phyloP scores from a whole-genome alignment of 2,797 vertebrate genomes.

The Enteromius thamalakanensis region DNA sequence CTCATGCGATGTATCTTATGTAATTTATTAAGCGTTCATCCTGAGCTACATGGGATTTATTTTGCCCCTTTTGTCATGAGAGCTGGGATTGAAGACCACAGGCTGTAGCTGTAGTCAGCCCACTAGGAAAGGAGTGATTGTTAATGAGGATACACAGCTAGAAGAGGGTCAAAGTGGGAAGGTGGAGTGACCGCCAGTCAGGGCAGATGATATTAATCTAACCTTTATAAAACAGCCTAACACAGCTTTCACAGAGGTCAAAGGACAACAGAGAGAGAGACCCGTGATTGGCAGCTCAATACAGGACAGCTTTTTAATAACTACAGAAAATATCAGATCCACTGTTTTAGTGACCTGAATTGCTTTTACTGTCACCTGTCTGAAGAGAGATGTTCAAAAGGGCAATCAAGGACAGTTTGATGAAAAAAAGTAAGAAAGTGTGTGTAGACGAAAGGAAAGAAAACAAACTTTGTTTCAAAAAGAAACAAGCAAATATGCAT shows the following conservation, averaged over 20 bases:
- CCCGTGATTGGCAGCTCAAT: not conserved
- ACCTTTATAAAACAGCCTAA: slow-evolving; percentile 1
- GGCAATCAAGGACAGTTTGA: too few species aligned
- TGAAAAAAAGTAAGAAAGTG: too few species aligned
- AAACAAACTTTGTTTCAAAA: too few species aligned
- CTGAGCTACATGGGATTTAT: not conserved
- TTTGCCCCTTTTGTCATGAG: slow-evolving; percentile 19
- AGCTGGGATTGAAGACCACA: not conserved
- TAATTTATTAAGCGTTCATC: not conserved
- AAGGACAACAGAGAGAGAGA: not conserved
- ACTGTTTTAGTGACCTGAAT: slow-evolving; percentile 10
- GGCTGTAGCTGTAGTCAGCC: not conserved
- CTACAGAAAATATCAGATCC: slow-evolving; percentile 10
- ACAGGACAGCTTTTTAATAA: not conserved
- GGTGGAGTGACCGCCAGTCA: not conserved
- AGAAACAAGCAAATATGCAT: not conserved
- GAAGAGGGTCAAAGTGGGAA: slow-evolving; percentile 21
- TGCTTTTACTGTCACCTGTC: not conserved
- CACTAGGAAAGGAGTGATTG: slow-evolving; percentile 3
- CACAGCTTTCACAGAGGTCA: not conserved
- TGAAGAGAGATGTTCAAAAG: not conserved
- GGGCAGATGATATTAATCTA: not conserved
- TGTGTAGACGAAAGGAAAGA: too few species aligned
- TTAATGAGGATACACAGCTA: slow-evolving; percentile 41
- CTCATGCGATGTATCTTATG: not conserved